Conservation (phyloP, 1,140 invertebrate species). For the Cotesia typhae region DNA sequence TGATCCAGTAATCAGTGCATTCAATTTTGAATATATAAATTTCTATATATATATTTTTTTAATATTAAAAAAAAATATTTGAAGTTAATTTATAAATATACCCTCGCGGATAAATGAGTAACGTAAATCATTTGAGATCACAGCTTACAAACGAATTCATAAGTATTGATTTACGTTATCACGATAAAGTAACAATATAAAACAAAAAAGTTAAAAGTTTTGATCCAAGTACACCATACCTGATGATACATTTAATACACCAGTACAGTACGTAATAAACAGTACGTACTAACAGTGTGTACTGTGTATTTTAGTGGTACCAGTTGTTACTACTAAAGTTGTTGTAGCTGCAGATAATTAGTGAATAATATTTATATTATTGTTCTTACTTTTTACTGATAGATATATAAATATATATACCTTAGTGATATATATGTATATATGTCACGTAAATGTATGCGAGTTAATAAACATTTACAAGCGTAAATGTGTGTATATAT, state of each 20-base stretch:
- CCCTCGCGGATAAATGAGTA: slow-evolving; percentile 4
- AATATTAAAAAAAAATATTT: background rate
- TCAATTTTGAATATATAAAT: background rate
- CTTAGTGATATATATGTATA: slow-evolving; percentile 5
- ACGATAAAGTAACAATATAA: background rate
- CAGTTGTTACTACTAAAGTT: too few species aligned
- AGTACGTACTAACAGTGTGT: background rate
- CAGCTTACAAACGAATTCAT: slow-evolving; percentile 35
- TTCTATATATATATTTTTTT: too few species aligned
- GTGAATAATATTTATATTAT: background rate
- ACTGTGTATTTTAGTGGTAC: too few species aligned
- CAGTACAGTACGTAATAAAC: background rate
- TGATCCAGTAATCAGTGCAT: slow-evolving; percentile 5
- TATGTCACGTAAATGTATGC: slow-evolving; percentile 38
- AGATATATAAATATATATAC: slow-evolving; percentile 3
- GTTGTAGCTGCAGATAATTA: too few species aligned
- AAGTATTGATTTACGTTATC: slow-evolving; percentile 30
- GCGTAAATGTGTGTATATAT: slow-evolving; percentile 35
- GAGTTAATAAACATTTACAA: slow-evolving; percentile 24
- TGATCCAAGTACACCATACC: slow-evolving; percentile 6
- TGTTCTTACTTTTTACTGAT: too few species aligned
- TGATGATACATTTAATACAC: background rate
- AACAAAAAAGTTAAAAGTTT: slow-evolving; percentile 10
- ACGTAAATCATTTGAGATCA: slow-evolving; percentile 35
- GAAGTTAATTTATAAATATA: slow-evolving; percentile 16